Evolutionary conservation across 1,140 invertebrate species (phyloP).

Genomic region (Cyrtorhinus lividipennis): DNA sequence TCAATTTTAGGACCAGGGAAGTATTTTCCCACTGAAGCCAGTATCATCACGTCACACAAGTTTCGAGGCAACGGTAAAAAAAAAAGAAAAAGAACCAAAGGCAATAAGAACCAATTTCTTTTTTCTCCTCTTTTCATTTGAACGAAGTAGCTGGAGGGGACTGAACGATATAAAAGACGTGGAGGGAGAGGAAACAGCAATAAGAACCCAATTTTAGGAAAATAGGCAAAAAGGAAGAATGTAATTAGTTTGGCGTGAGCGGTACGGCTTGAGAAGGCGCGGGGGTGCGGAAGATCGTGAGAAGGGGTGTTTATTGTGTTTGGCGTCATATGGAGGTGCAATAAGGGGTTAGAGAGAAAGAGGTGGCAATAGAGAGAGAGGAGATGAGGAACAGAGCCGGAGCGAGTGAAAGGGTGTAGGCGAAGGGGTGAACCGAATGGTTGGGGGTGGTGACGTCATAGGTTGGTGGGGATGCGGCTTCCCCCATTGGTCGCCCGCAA

Average conservation of each 20-base stretch:
- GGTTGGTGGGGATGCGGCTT: conserved; percentile 21
- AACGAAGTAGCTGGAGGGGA: neutral
- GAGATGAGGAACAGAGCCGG: conserved; percentile 9
- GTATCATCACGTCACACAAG: too few relatives aligned
- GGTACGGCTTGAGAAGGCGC: conserved; percentile 5
- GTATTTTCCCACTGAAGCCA: too few relatives aligned
- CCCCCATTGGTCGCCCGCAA: conserved; percentile 27
- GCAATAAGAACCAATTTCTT: conserved; percentile 7
- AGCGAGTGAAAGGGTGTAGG: neutral
- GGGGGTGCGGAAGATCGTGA: conserved; percentile 7
- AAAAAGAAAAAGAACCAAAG: neutral
- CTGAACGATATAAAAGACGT: neutral
- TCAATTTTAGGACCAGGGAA: too few relatives aligned
- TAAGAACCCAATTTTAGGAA: conserved; percentile 21
- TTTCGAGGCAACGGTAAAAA: too few relatives aligned
- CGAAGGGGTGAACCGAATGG: conserved; percentile 18
- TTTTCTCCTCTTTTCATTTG: neutral
- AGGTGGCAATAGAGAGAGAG: conserved; percentile 12
- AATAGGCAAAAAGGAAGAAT: conserved; percentile 20
- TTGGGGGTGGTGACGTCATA: conserved; percentile 11
- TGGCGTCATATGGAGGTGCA: conserved; percentile 21
- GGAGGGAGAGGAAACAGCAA: conserved; percentile 14
- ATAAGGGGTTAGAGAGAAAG: conserved; percentile 19
- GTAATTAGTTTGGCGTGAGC: conserved; percentile 19
- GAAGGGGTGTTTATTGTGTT: conserved; percentile 23